These are phyloP conservation scores for Hirudo medicinalis DNA, from an alignment of 1,140 invertebrate genomes.

Conservation along the genomic window DNA sequence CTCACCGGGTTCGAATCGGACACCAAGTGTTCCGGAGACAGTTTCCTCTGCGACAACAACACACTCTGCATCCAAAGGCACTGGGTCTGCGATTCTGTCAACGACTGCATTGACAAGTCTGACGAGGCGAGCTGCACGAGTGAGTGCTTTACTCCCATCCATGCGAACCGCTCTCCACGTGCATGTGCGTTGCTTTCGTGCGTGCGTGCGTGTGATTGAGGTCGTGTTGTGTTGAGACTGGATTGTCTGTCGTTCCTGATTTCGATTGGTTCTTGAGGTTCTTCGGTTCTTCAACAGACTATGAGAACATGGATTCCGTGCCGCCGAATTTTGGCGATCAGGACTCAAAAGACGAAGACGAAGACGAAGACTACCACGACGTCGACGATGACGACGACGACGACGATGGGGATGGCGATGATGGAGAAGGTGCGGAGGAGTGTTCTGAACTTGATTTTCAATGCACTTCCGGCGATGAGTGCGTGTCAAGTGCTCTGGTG, in stretches of 20 bases:
- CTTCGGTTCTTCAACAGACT: too few species aligned
- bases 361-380: background rate
- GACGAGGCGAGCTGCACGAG: conserved; percentile 15
- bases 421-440: background rate
- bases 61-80: conserved; percentile 7
- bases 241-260: too few species aligned
- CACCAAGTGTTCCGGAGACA: background rate
- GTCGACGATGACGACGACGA: background rate
- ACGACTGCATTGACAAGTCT: conserved; percentile 14
- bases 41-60: conserved; percentile 13
- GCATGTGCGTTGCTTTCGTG: background rate
- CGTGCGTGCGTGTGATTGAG: background rate
- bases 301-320: background rate
- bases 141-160: background rate
- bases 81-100: conserved; percentile 17
- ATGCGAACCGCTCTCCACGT: background rate
- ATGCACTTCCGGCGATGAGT: background rate
- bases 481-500: background rate
- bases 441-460: conserved; percentile 3
- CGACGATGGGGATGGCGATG: background rate
- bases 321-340: background rate
- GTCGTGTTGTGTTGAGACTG: background rate
- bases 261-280: too few species aligned
- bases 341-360: background rate
- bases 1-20: too few species aligned